phyloP scores from a whole-genome alignment of 2,113 vertebrate species.

The Egretta garzetta region DNA sequence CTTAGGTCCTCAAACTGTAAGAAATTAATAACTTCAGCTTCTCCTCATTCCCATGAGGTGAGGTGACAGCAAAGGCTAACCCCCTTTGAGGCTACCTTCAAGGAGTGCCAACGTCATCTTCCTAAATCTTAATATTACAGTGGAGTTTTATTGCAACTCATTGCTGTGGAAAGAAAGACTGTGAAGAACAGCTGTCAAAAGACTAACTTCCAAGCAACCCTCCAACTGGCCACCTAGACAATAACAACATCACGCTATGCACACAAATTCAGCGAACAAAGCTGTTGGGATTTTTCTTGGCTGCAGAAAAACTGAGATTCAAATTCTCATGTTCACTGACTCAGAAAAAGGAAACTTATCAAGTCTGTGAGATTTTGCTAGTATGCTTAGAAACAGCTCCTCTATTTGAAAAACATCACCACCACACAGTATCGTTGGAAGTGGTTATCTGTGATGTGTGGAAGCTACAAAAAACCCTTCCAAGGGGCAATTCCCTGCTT shows the following conservation, averaged over 20 bases:
- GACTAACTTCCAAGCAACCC: not conserved
- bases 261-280: not conserved
- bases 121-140: not conserved
- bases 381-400: not conserved
- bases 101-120: not conserved
- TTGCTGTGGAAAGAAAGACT: not conserved
- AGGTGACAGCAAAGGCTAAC: not conserved
- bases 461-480: not conserved
- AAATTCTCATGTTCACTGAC: not conserved
- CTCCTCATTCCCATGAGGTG: not conserved
- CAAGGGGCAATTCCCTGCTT: not conserved
- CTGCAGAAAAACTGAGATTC: not conserved
- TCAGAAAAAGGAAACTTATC: not conserved
- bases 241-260: not conserved
- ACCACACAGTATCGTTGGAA: rapidly evolving
- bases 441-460: not conserved
- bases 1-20: not conserved
- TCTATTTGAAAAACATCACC: not conserved
- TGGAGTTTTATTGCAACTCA: not conserved
- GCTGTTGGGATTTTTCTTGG: not conserved
- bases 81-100: not conserved
- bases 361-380: not conserved
- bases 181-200: not conserved
- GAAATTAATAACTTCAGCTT: not conserved
- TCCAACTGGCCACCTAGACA: not conserved